phyloP scores from a whole-genome alignment of 2,888 invertebrate species.

The Eristalis arbustorum region DNA sequence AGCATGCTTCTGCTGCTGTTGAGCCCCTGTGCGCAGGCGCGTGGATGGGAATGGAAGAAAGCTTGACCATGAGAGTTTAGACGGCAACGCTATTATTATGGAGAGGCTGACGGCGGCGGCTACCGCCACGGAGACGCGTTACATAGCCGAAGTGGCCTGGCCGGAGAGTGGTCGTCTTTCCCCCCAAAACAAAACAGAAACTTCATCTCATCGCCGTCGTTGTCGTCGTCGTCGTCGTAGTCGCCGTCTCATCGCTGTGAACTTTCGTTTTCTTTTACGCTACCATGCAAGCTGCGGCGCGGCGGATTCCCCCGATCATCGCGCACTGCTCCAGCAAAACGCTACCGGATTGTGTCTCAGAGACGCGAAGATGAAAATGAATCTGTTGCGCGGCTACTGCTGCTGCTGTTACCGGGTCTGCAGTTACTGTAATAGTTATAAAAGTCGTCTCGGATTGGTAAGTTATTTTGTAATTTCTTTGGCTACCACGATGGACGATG shows the following conservation, averaged over 20 bases:
- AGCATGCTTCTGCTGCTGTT: neutral
- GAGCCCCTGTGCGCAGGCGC: neutral
- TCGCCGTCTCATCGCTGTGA: conserved; percentile 38
- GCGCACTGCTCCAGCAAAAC: neutral
- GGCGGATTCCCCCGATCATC: conserved; percentile 15
- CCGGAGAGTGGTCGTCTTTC: neutral
- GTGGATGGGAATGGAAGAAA: conserved; percentile 58
- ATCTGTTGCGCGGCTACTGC: conserved; percentile 42
- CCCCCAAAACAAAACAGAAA: conserved; percentile 15
- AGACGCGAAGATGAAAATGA: conserved; percentile 62
- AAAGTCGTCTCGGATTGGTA: conserved; percentile 38
- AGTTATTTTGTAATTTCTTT: conserved; percentile 58
- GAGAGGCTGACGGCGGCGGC: conserved; percentile 58
- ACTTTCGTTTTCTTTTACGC: conserved; percentile 69
- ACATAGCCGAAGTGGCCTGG: conserved; percentile 33
- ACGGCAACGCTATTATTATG: conserved; percentile 47
- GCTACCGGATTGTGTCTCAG: conserved; percentile 25
- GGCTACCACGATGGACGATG: neutral
- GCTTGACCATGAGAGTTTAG: conserved; percentile 63
- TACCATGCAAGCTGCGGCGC: conserved; percentile 34
- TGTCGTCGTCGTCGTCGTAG: conserved; percentile 10
- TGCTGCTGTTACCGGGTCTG: conserved; percentile 33
- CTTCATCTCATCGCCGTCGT: conserved; percentile 29
- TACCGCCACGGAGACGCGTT: conserved; percentile 1
- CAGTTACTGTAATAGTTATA: conserved; percentile 58